phyloP scores from a whole-genome alignment of 1,140 invertebrate species.

The Drosophila ironensis region DNA sequence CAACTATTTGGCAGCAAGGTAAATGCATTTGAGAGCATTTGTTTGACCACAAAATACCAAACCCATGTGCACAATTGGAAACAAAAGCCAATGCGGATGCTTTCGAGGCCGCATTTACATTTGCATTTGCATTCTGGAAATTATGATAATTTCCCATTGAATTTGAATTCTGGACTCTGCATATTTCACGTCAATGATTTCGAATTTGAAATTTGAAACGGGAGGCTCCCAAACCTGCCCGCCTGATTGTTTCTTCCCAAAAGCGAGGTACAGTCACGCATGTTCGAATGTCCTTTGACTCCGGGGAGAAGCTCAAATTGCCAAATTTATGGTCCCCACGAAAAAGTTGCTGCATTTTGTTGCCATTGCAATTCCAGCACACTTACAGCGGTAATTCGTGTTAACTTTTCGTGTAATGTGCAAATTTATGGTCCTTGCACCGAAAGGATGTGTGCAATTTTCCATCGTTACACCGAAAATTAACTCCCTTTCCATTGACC shows the following conservation, averaged over 20 bases:
- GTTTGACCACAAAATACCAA: constrained; percentile 67
- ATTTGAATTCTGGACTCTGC: too few relatives aligned
- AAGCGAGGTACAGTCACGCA: too few relatives aligned
- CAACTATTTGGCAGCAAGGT: constrained; percentile 49
- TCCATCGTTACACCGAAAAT: too few relatives aligned
- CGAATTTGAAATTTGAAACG: too few relatives aligned
- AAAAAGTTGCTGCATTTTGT: constrained; percentile 19
- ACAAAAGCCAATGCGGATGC: not conserved
- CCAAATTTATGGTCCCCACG: constrained; percentile 44
- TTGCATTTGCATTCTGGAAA: not conserved
- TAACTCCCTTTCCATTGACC: too few relatives aligned
- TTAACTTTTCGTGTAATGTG: constrained; percentile 61
- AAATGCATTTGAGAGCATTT: constrained; percentile 53
- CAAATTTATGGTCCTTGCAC: constrained; percentile 38
- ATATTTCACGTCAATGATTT: too few relatives aligned
- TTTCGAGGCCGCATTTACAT: not conserved
- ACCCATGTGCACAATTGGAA: constrained; percentile 26
- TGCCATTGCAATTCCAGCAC: constrained; percentile 55
- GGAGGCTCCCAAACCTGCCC: too few relatives aligned
- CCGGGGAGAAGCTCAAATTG: constrained; percentile 16
- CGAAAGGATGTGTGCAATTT: too few relatives aligned
- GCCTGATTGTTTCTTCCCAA: too few relatives aligned
- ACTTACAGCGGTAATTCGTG: constrained; percentile 64
- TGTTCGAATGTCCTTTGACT: not conserved
- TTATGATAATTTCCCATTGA: too few relatives aligned